Evolutionary conservation across 2,888 invertebrate species (phyloP), one percentile per base, ranked within the genome.

Genomic region (Apocheima hispidaria): DNA sequence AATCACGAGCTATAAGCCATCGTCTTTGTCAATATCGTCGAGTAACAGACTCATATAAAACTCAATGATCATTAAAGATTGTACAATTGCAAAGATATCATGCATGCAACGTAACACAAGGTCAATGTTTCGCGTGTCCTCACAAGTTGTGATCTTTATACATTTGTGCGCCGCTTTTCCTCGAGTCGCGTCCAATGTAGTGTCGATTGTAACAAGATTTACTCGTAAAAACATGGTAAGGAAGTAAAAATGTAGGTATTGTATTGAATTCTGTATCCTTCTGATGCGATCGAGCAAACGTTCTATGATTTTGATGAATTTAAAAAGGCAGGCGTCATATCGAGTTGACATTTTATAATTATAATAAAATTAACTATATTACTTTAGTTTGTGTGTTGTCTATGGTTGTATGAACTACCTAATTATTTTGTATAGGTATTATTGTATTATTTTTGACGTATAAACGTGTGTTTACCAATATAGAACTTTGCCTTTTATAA

Each of bases 101-200:
- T 53, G 40, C 41, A 40, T 58, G 43, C 40, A 52, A 59, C 52
- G 21, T 12, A 40, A 55, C 21, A 35, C 49, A 55, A 60, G 60
- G 60, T 60, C 60, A 60, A 50, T 55, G 60, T 50, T 58, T 44
- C 33, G 43, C 54, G 52, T 59, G 43, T 51, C 54, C 38, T 40
- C 53, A 41, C 33, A 35, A 40, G 23, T 46, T n/a, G 52, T 48
- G 59, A 38, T 52, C 33, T 48, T 35, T 12, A 20, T 33, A 23
- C 14, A 43, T 53, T 51, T 18, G 14, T 20, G 33, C 12, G 38
- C 16, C 52, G 41, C 23, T 48, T 53, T 53, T 53, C 41, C 52
- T 60, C 53, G 59, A 41, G 12, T 41, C 7, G 14, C 44, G 28
- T 20, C 43, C 20, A 36, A 23, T 14, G 35, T 48, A 35, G 38